A percentile compares a stretch with the other conserved stretches of the same genome.
These are phyloP conservation scores for Elegia similella DNA, from an alignment of 2,888 invertebrate species.

Conservation along the genomic window DNA sequence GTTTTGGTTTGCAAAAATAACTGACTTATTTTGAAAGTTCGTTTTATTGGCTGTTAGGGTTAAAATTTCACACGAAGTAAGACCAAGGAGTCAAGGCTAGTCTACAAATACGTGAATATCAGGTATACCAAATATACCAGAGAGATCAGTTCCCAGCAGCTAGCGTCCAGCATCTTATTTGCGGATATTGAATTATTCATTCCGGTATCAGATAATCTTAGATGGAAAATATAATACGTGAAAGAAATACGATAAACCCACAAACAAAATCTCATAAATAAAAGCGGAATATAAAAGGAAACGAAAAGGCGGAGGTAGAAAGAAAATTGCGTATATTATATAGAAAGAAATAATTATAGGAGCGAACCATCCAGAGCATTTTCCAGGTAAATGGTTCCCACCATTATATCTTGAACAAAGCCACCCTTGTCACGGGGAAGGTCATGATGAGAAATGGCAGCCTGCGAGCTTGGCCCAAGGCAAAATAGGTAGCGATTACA, in stretches of 20 bases:
- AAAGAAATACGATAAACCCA: slow-evolving; percentile 2
- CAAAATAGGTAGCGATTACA: slow-evolving; percentile 28
- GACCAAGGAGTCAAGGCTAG: no score
- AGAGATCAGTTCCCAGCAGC: not conserved
- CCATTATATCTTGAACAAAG: slow-evolving; percentile 65
- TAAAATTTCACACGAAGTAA: no score
- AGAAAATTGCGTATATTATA: slow-evolving; percentile 7
- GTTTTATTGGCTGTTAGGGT: no score
- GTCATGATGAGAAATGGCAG: slow-evolving; percentile 66
- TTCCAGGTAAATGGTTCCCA: slow-evolving; percentile 64
- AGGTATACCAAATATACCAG: no score
- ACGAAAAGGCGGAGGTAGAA: slow-evolving; percentile 1
- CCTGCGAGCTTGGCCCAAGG: slow-evolving; percentile 30
- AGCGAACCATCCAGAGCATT: slow-evolving; percentile 49
- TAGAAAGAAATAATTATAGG: slow-evolving; percentile 27
- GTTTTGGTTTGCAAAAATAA: no score
- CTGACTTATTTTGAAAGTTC: no score
- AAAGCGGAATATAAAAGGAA: slow-evolving; percentile 1
- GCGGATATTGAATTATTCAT: slow-evolving; percentile 6
- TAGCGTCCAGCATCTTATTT: not conserved
- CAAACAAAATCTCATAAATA: slow-evolving; percentile 33
- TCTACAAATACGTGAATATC: no score
- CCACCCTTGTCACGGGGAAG: slow-evolving; percentile 66
- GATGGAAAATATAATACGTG: slow-evolving; percentile 9
- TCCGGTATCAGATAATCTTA: not conserved